A percentile compares a stretch with the other conserved stretches of the same genome.
Conservation (phyloP, 2,888 invertebrate species). For the Nezara viridula region DNA sequence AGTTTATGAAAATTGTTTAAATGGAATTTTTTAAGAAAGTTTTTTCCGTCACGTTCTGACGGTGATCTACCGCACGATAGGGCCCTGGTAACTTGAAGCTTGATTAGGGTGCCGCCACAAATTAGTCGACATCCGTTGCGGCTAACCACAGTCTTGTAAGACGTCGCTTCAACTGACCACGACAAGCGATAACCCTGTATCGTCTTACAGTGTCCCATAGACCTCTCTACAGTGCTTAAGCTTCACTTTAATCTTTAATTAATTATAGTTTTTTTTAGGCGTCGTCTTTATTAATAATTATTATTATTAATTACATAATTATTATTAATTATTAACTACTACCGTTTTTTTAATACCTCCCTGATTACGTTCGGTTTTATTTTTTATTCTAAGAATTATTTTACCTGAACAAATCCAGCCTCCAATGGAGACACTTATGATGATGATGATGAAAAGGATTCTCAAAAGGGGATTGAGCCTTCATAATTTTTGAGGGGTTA, state of each 20-base stretch:
- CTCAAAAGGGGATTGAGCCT: too few relatives aligned
- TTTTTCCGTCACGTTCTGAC: not conserved
- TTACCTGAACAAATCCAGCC: too few relatives aligned
- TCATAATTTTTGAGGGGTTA: too few relatives aligned
- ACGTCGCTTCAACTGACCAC: slow-evolving; percentile 23
- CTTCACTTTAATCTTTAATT: not conserved
- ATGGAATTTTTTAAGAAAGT: too few relatives aligned
- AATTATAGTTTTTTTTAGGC: not conserved
- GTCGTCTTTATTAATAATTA: not conserved
- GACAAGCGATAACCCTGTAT: slow-evolving; percentile 33
- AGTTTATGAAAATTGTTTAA: too few relatives aligned
- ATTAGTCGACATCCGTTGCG: slow-evolving; percentile 33
- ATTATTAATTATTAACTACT: not conserved
- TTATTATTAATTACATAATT: too few relatives aligned
- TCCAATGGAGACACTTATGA: too few relatives aligned
- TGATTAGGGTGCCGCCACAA: not conserved
- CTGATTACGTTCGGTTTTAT: too few relatives aligned
- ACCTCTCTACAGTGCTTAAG: not conserved
- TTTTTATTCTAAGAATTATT: too few relatives aligned
- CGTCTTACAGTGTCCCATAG: not conserved
- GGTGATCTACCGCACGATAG: not conserved
- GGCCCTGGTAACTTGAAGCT: slow-evolving; percentile 20
- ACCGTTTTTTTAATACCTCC: too few relatives aligned
- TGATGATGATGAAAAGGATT: too few relatives aligned
- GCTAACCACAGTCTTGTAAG: slow-evolving; percentile 31